Evolutionary conservation across 2,113 vertebrate species (phyloP).

Genomic region (Rhabdomys dilectus): DNA sequence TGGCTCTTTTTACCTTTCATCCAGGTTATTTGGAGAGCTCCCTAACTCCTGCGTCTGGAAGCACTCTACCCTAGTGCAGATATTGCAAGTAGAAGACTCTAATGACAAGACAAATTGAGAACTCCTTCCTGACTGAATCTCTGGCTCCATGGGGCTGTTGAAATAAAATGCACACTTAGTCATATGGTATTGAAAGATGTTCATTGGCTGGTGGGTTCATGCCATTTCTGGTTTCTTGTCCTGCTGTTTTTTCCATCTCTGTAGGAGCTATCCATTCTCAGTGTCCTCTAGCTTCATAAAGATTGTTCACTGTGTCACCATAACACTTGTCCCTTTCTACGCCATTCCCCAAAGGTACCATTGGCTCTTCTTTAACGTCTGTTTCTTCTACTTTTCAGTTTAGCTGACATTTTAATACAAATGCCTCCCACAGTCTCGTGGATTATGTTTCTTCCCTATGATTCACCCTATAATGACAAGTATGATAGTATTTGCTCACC

Average conservation of each 20-base stretch:
- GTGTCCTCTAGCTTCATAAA: not conserved
- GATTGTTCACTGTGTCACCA: not conserved
- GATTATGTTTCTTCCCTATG: not conserved
- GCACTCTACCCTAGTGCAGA: not conserved
- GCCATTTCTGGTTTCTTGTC: not conserved
- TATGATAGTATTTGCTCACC: not conserved
- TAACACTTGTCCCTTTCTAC: not conserved
- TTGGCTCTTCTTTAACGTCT: not conserved
- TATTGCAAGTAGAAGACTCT: not conserved
- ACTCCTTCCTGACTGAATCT: not conserved
- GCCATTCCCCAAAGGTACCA: not conserved
- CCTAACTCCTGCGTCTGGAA: not conserved
- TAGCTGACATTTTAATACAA: not conserved
- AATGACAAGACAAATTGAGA: not conserved
- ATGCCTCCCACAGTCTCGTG: not conserved
- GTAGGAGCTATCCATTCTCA: not conserved
- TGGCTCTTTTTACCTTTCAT: not conserved
- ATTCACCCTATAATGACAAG: not conserved
- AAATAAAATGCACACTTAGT: not conserved
- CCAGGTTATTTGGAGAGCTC: not conserved
- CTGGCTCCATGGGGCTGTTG: not conserved
- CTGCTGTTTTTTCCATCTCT: accelerated
- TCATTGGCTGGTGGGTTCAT: not conserved
- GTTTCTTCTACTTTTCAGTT: not conserved
- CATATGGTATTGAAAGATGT: not conserved